Conservation (phyloP, 2,113 vertebrate genomes). For the Catharus minimus region DNA sequence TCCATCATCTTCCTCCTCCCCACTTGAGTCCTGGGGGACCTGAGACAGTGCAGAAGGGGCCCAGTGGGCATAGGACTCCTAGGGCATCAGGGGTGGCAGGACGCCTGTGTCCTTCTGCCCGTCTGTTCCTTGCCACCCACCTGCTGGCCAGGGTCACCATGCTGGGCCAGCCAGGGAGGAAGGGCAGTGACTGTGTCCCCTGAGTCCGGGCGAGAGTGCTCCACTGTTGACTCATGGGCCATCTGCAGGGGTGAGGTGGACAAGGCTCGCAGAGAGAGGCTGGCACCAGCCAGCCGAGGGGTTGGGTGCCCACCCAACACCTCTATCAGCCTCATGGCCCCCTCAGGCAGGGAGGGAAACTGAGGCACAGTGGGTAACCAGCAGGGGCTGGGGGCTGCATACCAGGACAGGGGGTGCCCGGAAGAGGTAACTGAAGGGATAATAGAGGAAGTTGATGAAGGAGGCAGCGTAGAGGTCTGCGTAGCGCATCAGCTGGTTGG, state of each 20-base stretch:
- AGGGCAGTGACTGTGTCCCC: not conserved
- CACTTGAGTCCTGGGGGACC: not conserved
- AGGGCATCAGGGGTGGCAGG: not conserved
- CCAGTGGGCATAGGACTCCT: not conserved
- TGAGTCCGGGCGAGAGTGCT: slow-evolving; percentile 38
- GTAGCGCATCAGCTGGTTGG: slow-evolving; percentile 96
- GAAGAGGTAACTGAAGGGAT: slow-evolving; percentile 98
- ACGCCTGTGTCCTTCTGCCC: not conserved
- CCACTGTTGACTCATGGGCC: slow-evolving; percentile 75
- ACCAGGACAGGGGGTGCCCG: slow-evolving; percentile 93
- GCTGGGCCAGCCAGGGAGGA: not conserved
- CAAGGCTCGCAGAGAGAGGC: not conserved
- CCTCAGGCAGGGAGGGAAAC: not conserved
- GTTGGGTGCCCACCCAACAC: rapidly evolving
- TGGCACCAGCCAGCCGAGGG: not conserved
- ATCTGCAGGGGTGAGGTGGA: slow-evolving; percentile 56
- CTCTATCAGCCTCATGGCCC: rapidly evolving
- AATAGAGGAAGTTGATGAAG: slow-evolving; percentile 96
- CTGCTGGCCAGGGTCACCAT: not conserved
- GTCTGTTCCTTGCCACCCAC: not conserved
- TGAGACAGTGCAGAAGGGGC: not conserved
- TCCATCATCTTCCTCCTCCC: slow-evolving; percentile 26
- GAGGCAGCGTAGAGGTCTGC: slow-evolving; percentile 95
- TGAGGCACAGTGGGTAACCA: rapidly evolving
- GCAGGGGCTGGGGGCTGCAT: rapidly evolving